A percentile compares a stretch with the other conserved stretches of the same genome.
These are phyloP conservation scores for Sebastiscus albofasciatus DNA, from an alignment of 2,797 vertebrate species.

Conservation along the genomic window DNA sequence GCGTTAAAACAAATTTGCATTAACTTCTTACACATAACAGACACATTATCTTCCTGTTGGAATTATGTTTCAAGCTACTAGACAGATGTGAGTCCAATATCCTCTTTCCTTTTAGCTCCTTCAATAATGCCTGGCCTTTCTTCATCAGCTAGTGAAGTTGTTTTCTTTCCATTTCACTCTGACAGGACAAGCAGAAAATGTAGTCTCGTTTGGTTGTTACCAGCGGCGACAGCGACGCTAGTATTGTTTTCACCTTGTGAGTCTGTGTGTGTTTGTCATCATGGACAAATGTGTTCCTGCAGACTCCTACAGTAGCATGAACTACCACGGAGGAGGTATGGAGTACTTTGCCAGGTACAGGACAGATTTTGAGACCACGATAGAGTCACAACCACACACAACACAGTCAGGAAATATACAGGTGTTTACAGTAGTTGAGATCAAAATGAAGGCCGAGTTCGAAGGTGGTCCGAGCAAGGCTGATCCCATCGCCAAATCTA, in stretches of 20 bases:
- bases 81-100: no score
- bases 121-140: not conserved
- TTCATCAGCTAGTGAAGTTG: no score
- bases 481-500: no score
- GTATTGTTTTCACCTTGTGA: not conserved
- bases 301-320: not conserved
- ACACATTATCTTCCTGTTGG: not conserved
- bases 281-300: not conserved
- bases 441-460: not conserved
- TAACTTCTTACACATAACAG: not conserved
- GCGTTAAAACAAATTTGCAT: no score
- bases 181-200: no score
- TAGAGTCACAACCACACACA: not conserved
- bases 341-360: not conserved
- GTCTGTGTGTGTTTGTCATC: not conserved
- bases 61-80: no score
- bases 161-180: no score
- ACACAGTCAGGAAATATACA: no score
- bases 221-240: not conserved
- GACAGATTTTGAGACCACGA: not conserved
- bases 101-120: no score
- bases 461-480: not conserved
- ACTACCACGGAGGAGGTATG: not conserved
- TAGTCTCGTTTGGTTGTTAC: not conserved
- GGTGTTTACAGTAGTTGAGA: not conserved